Evolutionary conservation across 2,113 vertebrate species (phyloP).

Genomic region (Theristicus caerulescens): DNA sequence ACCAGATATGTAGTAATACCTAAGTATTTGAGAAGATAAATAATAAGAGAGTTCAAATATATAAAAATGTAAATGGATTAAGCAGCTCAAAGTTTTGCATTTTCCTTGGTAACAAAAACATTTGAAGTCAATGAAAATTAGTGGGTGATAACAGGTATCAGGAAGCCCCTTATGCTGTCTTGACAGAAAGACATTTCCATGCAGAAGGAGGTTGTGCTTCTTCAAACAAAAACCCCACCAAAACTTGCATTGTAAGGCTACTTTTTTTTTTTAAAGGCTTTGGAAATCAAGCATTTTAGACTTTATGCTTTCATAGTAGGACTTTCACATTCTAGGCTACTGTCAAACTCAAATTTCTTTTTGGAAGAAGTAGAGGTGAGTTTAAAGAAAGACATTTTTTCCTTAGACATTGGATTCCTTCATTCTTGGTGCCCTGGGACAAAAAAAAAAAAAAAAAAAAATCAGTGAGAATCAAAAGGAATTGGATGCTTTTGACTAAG

Average conservation of each 20-base stretch:
- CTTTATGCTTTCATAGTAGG: not conserved
- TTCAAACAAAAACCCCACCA: not conserved
- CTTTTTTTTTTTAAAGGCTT: not conserved
- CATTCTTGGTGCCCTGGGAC: not conserved
- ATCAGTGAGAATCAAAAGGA: not conserved
- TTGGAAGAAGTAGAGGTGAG: not conserved
- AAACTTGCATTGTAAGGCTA: not conserved
- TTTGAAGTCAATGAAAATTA: not conserved
- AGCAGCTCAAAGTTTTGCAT: rapidly evolving
- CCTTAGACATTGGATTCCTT: not conserved
- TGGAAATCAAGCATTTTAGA: not conserved
- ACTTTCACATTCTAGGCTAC: not conserved
- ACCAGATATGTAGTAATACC: not conserved
- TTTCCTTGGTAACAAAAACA: not conserved
- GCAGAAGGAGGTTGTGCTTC: not conserved
- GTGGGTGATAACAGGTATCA: not conserved
- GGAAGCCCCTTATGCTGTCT: not conserved
- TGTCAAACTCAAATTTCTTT: not conserved
- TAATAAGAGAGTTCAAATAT: not conserved
- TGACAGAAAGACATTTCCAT: not conserved
- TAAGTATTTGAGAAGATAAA: not conserved
- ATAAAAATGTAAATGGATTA: not conserved
- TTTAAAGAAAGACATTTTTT: not conserved
- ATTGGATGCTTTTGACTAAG: not conserved
- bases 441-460: not conserved